Percentiles rank a stretch among this genome's conserved stretches.
These are phyloP conservation scores for Scortum barcoo DNA, from an alignment of 2,113 vertebrate species.

Conservation along the genomic window DNA sequence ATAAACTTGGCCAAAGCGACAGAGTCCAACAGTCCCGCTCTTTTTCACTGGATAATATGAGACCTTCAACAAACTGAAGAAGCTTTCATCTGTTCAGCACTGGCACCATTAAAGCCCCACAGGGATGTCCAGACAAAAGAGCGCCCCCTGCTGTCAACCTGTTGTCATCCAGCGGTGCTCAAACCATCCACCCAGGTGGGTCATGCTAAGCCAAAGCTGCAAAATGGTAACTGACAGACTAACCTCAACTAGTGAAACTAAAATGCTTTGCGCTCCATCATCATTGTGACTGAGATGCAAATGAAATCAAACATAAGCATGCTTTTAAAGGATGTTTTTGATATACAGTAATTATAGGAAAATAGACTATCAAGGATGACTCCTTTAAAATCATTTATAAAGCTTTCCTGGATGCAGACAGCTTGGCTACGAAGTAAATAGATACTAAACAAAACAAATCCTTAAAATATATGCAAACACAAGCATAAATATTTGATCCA, in stretches of 20 bases:
- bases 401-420: slow-evolving; percentile 86
- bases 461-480: slow-evolving; percentile 88
- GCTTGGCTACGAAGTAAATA: slow-evolving; percentile 86
- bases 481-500: slow-evolving; percentile 89
- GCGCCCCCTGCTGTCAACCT: slow-evolving; percentile 63
- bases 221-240: slow-evolving; percentile 65
- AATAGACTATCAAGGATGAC: slow-evolving; percentile 86
- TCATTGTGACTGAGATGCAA: slow-evolving; percentile 79
- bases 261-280: slow-evolving; percentile 77
- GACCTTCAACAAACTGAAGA: slow-evolving; percentile 48
- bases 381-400: slow-evolving; percentile 84
- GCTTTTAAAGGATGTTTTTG: slow-evolving; percentile 85
- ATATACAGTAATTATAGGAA: slow-evolving; percentile 86
- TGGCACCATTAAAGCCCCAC: slow-evolving; percentile 63
- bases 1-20: slow-evolving; percentile 63
- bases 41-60: slow-evolving; percentile 37
- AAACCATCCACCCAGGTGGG: slow-evolving; percentile 39
- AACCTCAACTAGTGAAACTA: slow-evolving; percentile 74
- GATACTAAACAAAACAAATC: slow-evolving; percentile 85
- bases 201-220: slow-evolving; percentile 60
- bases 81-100: slow-evolving; percentile 43
- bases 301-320: slow-evolving; percentile 85
- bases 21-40: slow-evolving; percentile 56
- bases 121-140: slow-evolving; percentile 63
- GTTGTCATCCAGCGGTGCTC: slow-evolving; percentile 53